Evolutionary conservation across 2,888 invertebrate species (phyloP), one percentile per base, ranked within the genome.

Genomic region (Omphaloscelis lunosa): DNA sequence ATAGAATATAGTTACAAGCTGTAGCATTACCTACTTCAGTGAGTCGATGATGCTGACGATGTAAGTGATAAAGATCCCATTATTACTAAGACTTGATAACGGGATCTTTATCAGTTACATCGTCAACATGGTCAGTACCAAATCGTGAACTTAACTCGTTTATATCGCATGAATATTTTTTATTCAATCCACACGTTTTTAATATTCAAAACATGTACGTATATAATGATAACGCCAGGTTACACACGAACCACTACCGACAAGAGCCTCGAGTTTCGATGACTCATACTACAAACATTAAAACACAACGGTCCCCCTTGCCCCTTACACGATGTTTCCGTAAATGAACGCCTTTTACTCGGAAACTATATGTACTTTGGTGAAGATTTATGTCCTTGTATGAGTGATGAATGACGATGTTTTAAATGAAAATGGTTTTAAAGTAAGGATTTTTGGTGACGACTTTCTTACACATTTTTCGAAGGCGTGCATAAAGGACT

Each of bases 291-390:
- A 34, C 66, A 56, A 20, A 53, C 61, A 67, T 66, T 58, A 23
- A 45, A 76, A 68, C n/a, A 51, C 27, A 58, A 17, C 23, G n/a
- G n/a, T 29, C 51, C 53, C 39, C 48, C 75, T 34, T 34, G 34
- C 34, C 34, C 34, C 17, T 51, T 68, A 45, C 34, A 56, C 45
- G 7, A 45, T n/a, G 56, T 66, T 83, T 79, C 79, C 71, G 83
- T 83, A 83, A 83, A 77, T 17, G 23, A 61, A 27, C 20, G 39
- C 15, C 45, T 77, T 83, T 62, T 53, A 83, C 34, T 78, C 20
- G n/a, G 61, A 71, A 79, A 79, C 39, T 68, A 51, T 71, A 77
- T 51, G 48, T 56, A 66, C 62, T 41, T 41, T 51, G 39, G 29
- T 77, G 51, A 76, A 63, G 41, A 82, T 68, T 62, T 51, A 79